Percentiles rank a stretch among this genome's conserved stretches.
Conservation (phyloP, 2,797 vertebrate genomes). For the Hephaestus fuliginosus region DNA sequence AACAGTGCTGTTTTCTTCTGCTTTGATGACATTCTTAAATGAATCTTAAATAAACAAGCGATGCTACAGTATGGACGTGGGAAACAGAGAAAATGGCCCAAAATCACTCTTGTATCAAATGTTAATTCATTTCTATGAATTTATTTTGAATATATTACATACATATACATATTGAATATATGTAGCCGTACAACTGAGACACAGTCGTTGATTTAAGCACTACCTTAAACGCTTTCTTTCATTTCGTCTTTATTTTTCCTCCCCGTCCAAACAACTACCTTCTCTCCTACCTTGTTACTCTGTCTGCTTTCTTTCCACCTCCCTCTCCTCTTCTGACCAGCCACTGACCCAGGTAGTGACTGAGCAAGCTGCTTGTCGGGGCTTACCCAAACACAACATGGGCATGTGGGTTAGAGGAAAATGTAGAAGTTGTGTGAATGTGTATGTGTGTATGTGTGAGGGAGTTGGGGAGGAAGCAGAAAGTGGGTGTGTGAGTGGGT, state of each 20-base stretch:
- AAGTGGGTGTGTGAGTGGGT: constrained; percentile 61
- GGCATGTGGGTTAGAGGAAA: constrained; percentile 31
- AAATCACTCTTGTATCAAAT: not conserved
- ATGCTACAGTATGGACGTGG: not conserved
- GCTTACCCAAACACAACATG: constrained; percentile 57
- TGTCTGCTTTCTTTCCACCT: constrained; percentile 21
- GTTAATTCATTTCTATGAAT: not conserved
- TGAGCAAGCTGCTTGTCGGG: constrained; percentile 60
- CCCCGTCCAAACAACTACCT: not conserved
- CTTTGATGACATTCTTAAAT: constrained; percentile 26
- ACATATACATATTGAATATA: not conserved
- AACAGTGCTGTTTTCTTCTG: constrained; percentile 8
- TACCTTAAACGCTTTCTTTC: not conserved
- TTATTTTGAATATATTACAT: not conserved
- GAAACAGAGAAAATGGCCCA: not conserved
- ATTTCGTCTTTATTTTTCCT: not conserved
- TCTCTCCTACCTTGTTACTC: not conserved
- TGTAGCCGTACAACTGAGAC: not conserved
- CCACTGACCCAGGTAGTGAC: constrained; percentile 55
- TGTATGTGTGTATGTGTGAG: constrained; percentile 5
- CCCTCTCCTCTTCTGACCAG: constrained; percentile 44
- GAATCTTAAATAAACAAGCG: not conserved
- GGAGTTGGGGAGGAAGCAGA: constrained; percentile 29
- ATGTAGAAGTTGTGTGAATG: constrained; percentile 15
- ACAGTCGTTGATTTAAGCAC: not conserved